A percentile compares a stretch with the other conserved stretches of the same genome.
Evolutionary conservation across 2,797 vertebrate genomes (phyloP).

Genomic region (Chaunax sp.): DNA sequence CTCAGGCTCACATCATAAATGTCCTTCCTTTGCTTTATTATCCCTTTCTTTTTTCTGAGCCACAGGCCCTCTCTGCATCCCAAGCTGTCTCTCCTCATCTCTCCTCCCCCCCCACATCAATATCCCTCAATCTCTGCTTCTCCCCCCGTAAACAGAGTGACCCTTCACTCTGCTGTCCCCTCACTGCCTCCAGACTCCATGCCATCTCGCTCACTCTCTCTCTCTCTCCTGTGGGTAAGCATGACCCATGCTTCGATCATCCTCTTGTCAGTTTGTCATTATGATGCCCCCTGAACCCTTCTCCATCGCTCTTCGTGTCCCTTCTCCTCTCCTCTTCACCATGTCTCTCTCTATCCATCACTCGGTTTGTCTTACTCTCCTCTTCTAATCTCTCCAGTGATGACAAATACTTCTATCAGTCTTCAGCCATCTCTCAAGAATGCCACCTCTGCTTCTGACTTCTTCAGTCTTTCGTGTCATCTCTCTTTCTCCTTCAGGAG

Average conservation of each 20-base stretch:
- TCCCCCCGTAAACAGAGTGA: constrained; percentile 67
- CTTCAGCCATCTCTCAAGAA: constrained; percentile 57
- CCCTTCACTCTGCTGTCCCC: constrained; percentile 67
- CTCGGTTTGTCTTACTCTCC: constrained; percentile 39
- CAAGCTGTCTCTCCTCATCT: constrained; percentile 66
- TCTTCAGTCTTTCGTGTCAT: constrained; percentile 41
- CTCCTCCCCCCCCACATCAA: constrained; percentile 65
- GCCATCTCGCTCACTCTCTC: constrained; percentile 56
- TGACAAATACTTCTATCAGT: constrained; percentile 68
- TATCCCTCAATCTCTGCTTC: constrained; percentile 66
- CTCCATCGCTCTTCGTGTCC: constrained; percentile 48
- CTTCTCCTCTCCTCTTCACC: constrained; percentile 30
- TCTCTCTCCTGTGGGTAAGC: constrained; percentile 73
- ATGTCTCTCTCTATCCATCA: constrained; percentile 46
- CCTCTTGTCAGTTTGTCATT: constrained; percentile 78
- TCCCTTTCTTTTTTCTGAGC: constrained; percentile 50
- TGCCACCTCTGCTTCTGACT: constrained; percentile 36
- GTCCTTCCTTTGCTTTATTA: constrained; percentile 55
- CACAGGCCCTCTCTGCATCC: constrained; percentile 61
- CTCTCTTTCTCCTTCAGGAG: constrained; percentile 48
- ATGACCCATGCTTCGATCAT: constrained; percentile 77
- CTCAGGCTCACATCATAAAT: constrained; percentile 42
- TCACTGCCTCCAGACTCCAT: constrained; percentile 50
- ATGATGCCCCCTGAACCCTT: constrained; percentile 67
- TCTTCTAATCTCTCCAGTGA: constrained; percentile 43